These are phyloP conservation scores for Hypomecis atomaria DNA, from an alignment of 2,888 invertebrate species.

Conservation along the genomic window DNA sequence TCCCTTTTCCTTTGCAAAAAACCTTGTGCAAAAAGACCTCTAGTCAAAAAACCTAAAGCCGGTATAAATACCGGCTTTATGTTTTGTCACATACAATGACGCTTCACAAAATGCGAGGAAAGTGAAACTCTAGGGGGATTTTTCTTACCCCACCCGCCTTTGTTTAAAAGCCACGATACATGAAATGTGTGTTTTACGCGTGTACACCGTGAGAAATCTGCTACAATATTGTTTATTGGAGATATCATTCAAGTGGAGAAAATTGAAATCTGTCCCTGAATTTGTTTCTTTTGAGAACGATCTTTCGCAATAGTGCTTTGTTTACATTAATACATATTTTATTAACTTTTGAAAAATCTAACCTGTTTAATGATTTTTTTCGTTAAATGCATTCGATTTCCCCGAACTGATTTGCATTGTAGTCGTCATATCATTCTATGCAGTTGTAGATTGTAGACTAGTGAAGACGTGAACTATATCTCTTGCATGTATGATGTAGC, in stretches of 20 bases:
- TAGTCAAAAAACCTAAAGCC: too few relatives aligned
- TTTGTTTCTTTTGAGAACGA: neutral
- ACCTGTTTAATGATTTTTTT: neutral
- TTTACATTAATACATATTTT: neutral
- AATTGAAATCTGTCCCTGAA: slow-evolving; percentile 20
- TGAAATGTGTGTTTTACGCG: slow-evolving; percentile 55
- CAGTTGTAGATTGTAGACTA: neutral
- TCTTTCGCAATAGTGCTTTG: slow-evolving; percentile 8
- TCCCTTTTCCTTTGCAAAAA: slow-evolving; percentile 47
- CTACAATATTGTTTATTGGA: slow-evolving; percentile 63
- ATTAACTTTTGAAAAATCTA: neutral
- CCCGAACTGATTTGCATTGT: neutral
- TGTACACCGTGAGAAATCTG: slow-evolving; percentile 65
- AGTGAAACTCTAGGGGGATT: slow-evolving; percentile 68
- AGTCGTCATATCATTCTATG: neutral
- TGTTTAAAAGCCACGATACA: slow-evolving; percentile 57
- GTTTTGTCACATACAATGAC: slow-evolving; percentile 56
- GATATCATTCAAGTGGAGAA: slow-evolving; percentile 33
- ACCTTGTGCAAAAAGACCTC: slow-evolving; percentile 56
- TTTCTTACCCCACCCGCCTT: slow-evolving; percentile 59
- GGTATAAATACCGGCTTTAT: slow-evolving; percentile 50
- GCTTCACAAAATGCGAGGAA: slow-evolving; percentile 63
- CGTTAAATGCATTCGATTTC: neutral
- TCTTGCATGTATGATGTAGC: neutral
- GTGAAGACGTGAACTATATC: neutral